phyloP scores from a whole-genome alignment of 2,113 vertebrate genomes.

The Myiagra hebetior region DNA sequence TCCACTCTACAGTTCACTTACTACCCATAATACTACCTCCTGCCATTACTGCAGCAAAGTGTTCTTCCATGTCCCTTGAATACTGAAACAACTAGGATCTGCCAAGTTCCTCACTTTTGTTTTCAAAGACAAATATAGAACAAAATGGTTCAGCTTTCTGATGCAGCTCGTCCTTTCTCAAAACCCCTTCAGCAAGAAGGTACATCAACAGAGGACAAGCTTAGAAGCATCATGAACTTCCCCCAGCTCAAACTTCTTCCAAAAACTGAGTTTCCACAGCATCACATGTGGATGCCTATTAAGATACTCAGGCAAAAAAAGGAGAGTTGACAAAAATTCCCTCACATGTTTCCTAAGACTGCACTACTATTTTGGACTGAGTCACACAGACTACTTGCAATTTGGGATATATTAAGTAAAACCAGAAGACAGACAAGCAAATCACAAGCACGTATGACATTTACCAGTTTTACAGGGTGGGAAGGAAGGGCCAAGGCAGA shows the following conservation, averaged over 20 bases:
- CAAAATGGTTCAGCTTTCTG: neutral
- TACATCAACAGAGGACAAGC: neutral
- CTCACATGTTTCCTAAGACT: neutral
- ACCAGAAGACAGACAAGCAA: neutral
- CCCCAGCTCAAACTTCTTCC: neutral
- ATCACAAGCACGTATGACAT: neutral
- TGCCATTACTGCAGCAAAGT: neutral
- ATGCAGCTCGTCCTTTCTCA: neutral
- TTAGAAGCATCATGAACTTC: neutral
- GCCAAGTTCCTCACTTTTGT: neutral
- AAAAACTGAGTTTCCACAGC: neutral
- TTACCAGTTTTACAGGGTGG: neutral
- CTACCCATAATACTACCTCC: neutral
- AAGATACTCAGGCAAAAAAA: neutral
- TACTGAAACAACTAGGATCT: neutral
- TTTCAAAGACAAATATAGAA: neutral
- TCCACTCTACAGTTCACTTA: neutral
- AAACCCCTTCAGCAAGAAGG: neutral
- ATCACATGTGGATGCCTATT: neutral
- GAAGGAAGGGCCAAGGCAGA: neutral
- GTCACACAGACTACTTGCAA: neutral
- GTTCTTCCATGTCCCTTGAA: neutral
- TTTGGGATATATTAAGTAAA: constrained; percentile 3
- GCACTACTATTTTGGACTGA: neutral
- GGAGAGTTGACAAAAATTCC: neutral